A percentile compares a stretch with the other conserved stretches of the same genome.
Evolutionary conservation across 2,113 vertebrate genomes (phyloP).

Genomic region (Coptodon rendalli): DNA sequence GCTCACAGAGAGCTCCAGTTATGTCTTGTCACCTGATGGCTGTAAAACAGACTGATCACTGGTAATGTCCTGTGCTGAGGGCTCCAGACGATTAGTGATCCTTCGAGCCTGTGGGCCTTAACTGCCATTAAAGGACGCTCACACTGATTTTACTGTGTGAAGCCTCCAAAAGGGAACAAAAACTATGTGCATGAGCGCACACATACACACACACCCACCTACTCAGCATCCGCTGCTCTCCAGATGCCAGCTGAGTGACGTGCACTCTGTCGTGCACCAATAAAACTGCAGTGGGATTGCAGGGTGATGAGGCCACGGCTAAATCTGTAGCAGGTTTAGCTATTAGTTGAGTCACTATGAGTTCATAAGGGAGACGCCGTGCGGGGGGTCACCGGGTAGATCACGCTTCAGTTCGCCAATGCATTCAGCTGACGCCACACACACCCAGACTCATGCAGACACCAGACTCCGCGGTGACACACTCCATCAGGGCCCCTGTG

Average conservation of each 20-base stretch:
- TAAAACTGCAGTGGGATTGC: slow-evolving; percentile 35
- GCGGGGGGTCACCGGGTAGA: slow-evolving; percentile 44
- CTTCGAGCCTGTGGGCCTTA: slow-evolving; percentile 15
- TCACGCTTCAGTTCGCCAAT: slow-evolving; percentile 42
- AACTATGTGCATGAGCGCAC: neutral
- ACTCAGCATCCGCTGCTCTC: neutral
- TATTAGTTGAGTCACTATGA: slow-evolving; percentile 79
- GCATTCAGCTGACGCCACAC: slow-evolving; percentile 39
- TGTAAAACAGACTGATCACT: slow-evolving; percentile 51
- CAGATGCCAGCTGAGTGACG: slow-evolving; percentile 27
- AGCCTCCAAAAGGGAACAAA: slow-evolving; percentile 17
- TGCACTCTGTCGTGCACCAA: slow-evolving; percentile 12
- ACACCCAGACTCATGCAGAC: slow-evolving; percentile 50
- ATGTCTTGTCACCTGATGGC: slow-evolving; percentile 27
- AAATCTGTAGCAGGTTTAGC: slow-evolving; percentile 58
- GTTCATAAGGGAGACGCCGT: slow-evolving; percentile 68
- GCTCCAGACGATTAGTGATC: slow-evolving; percentile 23
- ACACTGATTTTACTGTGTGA: slow-evolving; percentile 1
- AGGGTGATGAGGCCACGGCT: slow-evolving; percentile 60
- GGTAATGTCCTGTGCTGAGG: slow-evolving; percentile 21
- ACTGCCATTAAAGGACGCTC: slow-evolving; percentile 20
- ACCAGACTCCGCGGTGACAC: slow-evolving; percentile 55
- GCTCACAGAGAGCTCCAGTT: neutral
- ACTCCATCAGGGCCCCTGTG: slow-evolving; percentile 56
- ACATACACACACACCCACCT: neutral